Evolutionary conservation across 2,113 vertebrate genomes (phyloP).

Genomic region (Lophius piscatorius): DNA sequence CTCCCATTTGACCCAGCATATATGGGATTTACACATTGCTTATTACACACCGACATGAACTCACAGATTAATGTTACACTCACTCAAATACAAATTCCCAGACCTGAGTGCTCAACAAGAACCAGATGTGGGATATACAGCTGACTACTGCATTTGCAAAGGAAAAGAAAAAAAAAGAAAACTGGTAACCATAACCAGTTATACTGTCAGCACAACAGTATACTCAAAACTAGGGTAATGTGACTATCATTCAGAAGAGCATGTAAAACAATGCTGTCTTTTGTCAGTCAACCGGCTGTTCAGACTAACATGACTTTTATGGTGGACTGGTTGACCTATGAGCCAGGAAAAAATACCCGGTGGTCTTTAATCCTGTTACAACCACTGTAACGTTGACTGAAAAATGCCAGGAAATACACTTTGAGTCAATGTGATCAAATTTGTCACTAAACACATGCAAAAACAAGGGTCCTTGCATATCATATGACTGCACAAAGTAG

Average conservation of each 20-base stretch:
- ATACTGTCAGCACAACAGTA: not conserved
- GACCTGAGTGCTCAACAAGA: conserved; percentile 9
- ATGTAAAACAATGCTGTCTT: not conserved
- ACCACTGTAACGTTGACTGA: too few relatives aligned
- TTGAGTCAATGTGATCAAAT: too few relatives aligned
- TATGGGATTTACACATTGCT: conserved; percentile 28
- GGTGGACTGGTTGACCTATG: not conserved
- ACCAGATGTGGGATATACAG: conserved; percentile 22
- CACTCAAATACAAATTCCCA: conserved; percentile 8
- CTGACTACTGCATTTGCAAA: not conserved
- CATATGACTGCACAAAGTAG: too few relatives aligned
- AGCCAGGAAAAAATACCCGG: not conserved
- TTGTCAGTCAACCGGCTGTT: not conserved
- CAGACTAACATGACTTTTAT: not conserved
- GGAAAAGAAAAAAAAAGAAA: not conserved
- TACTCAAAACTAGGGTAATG: conserved; percentile 3
- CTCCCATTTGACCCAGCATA: conserved; percentile 9
- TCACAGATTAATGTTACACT: conserved; percentile 8
- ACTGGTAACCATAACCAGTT: not conserved
- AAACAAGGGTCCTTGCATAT: too few relatives aligned
- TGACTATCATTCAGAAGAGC: not conserved
- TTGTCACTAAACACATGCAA: too few relatives aligned
- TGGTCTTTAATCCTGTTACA: not conserved
- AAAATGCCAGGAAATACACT: too few relatives aligned
- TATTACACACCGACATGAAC: conserved; percentile 7